Percentiles rank a stretch among this genome's conserved stretches.
Conservation (phyloP, 2,888 invertebrate species). For the Limenitis camilla region DNA sequence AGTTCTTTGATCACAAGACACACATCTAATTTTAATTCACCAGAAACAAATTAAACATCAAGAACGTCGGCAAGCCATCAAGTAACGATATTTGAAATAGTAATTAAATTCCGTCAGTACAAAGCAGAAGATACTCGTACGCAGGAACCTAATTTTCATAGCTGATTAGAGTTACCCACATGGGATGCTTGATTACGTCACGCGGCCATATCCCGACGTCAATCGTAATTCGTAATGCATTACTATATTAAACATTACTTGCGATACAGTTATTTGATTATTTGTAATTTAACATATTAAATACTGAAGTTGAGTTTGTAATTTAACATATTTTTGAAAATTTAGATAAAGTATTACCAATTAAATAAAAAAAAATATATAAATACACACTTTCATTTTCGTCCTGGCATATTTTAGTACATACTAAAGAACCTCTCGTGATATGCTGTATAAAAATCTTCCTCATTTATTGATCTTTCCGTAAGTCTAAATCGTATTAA, state of each 20-base stretch:
- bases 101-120: conserved; percentile 71
- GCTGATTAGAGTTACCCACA: conserved; percentile 70
- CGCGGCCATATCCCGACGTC: conserved; percentile 37
- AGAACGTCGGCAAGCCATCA: conserved; percentile 49
- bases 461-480: no score
- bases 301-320: no score
- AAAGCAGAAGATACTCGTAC: conserved; percentile 57
- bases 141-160: conserved; percentile 73
- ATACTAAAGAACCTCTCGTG: no score
- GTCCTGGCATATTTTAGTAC: no score
- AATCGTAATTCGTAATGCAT: conserved; percentile 23
- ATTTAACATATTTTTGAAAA: no score
- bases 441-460: no score
- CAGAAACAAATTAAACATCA: conserved; percentile 50
- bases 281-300: no score
- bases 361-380: no score
- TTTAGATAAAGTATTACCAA: no score
- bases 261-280: neutral
- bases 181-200: conserved; percentile 56
- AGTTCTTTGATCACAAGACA: conserved; percentile 8
- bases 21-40: conserved; percentile 12
- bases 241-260: conserved; percentile 1
- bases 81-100: conserved; percentile 62
- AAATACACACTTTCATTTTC: no score
- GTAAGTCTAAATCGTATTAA: no score